Base-by-base conservation (phyloP, 2,113 vertebrate genomes). In the Lampris megalopsis region DNA sequence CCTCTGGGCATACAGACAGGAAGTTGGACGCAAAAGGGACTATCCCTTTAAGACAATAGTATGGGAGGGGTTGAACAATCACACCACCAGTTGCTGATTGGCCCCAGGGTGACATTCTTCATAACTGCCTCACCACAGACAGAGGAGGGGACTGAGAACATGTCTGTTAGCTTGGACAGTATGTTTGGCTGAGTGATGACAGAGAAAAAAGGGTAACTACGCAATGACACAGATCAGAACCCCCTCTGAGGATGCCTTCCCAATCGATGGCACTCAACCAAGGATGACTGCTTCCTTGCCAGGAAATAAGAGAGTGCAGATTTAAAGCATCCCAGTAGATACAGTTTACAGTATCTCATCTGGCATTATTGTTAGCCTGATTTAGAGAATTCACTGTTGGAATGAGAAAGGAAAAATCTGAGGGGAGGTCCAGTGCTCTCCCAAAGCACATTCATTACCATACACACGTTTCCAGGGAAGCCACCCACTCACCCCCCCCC, bases 41-140 rank as follows among this genome's bases (percentile, higher is more conserved):
- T 88, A 59, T 78, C 61, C 40, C 90, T 89, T 92, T 89, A 92
- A 89, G 87, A 89, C 85, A 91, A 89, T 84, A 66, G 66, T 5
- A 71, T 71, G 85, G 90, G 89, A 89, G 90, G 91, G 90, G 88
- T 76, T 54, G 3, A 71, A 77, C 79, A 73, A 77, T 91, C 91
- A 89, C 91, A 84, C 90, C 90, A 91, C 91, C 75, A 64, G 78
- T 38, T 62, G 41, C 86, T 75, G 73, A 91, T 91, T 90, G 89
- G 90, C 68, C 84, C 70, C 77, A 59, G 49, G 40, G 68, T 53
- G 77, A 3, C 77, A 68, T 86, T 86, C 60, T 61, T 86, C 62
- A 67, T 49, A 71, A 67, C 71, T 83, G 57, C 57, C 70, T 87
- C 79, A 63, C 63, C 61, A 80, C 35, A 53, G 41, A 50, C 11